Evolutionary conservation across 2,797 vertebrate species (phyloP), one percentile per base, ranked within the genome.

Genomic region (Manis crassicaudata): DNA sequence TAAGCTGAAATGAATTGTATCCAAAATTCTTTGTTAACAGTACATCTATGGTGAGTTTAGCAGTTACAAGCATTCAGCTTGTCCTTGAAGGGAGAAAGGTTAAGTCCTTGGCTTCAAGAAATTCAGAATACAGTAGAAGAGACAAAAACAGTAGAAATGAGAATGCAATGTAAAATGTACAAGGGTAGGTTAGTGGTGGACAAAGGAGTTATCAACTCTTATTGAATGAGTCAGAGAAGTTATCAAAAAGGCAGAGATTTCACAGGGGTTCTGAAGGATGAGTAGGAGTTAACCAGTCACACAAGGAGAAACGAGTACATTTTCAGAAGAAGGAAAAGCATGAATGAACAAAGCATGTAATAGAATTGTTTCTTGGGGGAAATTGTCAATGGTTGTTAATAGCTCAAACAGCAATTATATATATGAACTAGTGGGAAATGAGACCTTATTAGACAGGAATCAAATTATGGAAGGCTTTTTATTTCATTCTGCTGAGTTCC

Each of bases 231-330:
- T 76, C 32, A 87, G 87, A 40, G 32, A 87, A 80, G 16, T 29
- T 20, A 56, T 20, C 16, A 70, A 12, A 70, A 21, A 86, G 12
- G 32, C 50, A 12, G 37, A 80, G 17, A 43, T 52, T 84, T 87
- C 70, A 93, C 50, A 29, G 77, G 90, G 29, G 60, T 80, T 94
- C 94, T 63, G n/a, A 88, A 63, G 40, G 43, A 92, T 32, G n/a
- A 89, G 23, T 3, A 90, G 60, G 32, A 95, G 27, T 83, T 89
- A 6, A 11, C 18, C 32, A 56, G 23, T 60, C 25, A 46, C 89
- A 79, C 5, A 29, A 63, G 10, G 21, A 56, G 11, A 35, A 90
- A 46, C 1, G 77, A n/a, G 29, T 29, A 1, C 6, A 35, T 80
- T 68, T 67, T 35, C 43, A 52, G 29, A 87, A 93, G 25, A 90